phyloP scores from a whole-genome alignment of 2,113 vertebrate species.

The Hippoglossus stenolepis region DNA sequence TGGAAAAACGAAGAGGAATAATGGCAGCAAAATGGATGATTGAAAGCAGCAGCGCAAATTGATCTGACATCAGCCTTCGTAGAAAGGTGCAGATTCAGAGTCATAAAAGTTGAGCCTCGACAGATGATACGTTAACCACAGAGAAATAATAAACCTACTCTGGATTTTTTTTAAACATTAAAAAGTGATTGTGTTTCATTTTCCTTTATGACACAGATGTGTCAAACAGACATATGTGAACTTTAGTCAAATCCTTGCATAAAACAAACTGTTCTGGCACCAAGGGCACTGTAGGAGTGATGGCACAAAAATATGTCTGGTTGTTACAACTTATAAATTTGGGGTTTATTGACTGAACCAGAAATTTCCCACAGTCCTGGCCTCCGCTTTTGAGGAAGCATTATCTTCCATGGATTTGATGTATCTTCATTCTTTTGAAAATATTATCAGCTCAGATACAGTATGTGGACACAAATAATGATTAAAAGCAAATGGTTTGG shows the following conservation, averaged over 20 bases:
- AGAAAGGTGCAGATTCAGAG: constrained; percentile 21
- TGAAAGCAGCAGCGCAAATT: constrained; percentile 13
- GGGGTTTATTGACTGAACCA: constrained; percentile 22
- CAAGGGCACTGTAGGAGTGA: constrained; percentile 1
- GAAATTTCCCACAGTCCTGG: constrained; percentile 39
- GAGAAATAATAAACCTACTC: not conserved
- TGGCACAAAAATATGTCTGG: constrained; percentile 24
- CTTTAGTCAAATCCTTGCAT: constrained; percentile 1
- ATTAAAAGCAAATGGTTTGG: not conserved
- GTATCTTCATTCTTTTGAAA: constrained; percentile 26
- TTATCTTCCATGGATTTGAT: constrained; percentile 1
- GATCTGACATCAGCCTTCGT: constrained; percentile 16
- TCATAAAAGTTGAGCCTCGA: constrained; percentile 5
- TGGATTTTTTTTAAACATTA: not conserved
- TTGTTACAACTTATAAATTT: constrained; percentile 35
- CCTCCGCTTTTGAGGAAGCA: constrained; percentile 24
- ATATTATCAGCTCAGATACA: not conserved
- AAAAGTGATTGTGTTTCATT: not conserved
- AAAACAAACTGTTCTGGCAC: not conserved
- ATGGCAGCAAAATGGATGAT: constrained; percentile 46
- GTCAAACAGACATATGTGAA: not conserved
- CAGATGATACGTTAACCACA: not conserved
- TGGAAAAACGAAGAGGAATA: constrained; percentile 51
- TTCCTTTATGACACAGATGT: not conserved
- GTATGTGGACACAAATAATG: not conserved